phyloP scores from a whole-genome alignment of 2,113 vertebrate species.

The Upupa epops region DNA sequence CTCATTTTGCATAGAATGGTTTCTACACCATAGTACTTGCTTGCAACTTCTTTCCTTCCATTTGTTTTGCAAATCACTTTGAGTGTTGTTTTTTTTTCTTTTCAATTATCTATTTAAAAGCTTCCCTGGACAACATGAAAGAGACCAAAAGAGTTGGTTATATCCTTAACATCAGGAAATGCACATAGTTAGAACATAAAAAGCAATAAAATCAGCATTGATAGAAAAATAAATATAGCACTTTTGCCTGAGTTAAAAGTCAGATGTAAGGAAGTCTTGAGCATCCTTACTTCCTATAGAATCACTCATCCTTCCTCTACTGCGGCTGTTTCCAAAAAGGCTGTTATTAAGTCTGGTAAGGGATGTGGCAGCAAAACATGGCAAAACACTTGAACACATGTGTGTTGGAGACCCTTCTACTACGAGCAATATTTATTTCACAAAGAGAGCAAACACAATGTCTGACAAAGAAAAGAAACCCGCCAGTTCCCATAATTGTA shows the following conservation, averaged over 20 bases:
- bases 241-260: constrained; percentile 73
- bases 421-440: constrained; percentile 37
- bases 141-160: neutral
- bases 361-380: constrained; percentile 47
- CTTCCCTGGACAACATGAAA: neutral
- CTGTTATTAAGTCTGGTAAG: constrained; percentile 59
- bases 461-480: neutral
- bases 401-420: constrained; percentile 53
- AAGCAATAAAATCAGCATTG: constrained; percentile 73
- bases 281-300: constrained; percentile 71
- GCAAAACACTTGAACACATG: constrained; percentile 62
- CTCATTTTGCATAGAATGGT: neutral
- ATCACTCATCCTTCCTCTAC: constrained; percentile 68
- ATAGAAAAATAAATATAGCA: constrained; percentile 77
- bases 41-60: neutral
- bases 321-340: constrained; percentile 56
- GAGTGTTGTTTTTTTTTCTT: neutral
- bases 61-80: neutral
- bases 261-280: constrained; percentile 73
- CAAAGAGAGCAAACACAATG: constrained; percentile 30
- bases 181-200: constrained; percentile 67
- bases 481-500: constrained; percentile 34
- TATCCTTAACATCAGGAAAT: constrained; percentile 75
- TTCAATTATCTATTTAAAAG: neutral
- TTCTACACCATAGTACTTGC: neutral